Conservation (phyloP, 2,113 vertebrate species). For the Sciurus niger region DNA sequence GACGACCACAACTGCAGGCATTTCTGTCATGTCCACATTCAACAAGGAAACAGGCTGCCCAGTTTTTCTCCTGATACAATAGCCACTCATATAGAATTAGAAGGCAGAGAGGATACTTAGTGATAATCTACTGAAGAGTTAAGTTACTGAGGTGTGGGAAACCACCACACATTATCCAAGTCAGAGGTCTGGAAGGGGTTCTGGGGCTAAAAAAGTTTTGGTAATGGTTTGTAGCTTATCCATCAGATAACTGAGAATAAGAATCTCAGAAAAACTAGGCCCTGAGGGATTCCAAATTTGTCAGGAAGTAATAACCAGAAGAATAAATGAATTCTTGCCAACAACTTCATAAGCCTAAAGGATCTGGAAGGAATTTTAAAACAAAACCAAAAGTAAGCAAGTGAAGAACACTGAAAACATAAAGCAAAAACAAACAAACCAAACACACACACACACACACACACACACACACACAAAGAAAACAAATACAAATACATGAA, state of each 20-base stretch:
- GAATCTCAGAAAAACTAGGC: constrained; percentile 11
- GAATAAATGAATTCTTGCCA: constrained; percentile 61
- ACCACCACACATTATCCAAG: constrained; percentile 2
- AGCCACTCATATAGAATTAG: constrained; percentile 13
- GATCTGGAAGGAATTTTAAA: constrained; percentile 64
- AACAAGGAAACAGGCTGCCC: neutral
- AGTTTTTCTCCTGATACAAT: neutral
- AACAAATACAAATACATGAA: neutral
- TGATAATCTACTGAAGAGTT: neutral
- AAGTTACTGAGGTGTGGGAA: neutral
- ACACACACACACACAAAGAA: neutral
- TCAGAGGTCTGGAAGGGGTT: neutral
- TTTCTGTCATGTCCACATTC: neutral
- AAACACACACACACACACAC: neutral
- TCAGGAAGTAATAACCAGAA: constrained; percentile 60
- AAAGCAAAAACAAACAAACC: constrained; percentile 9
- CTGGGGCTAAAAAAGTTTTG: neutral
- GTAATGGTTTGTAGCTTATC: neutral
- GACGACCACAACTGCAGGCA: neutral
- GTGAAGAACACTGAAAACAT: neutral
- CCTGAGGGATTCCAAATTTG: constrained; percentile 53
- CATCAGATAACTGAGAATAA: constrained; percentile 55
- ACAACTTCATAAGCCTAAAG: constrained; percentile 55
- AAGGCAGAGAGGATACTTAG: neutral
- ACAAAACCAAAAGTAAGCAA: constrained; percentile 56